Conservation (phyloP, 2,113 vertebrate species). For the Clarias batrachus region DNA sequence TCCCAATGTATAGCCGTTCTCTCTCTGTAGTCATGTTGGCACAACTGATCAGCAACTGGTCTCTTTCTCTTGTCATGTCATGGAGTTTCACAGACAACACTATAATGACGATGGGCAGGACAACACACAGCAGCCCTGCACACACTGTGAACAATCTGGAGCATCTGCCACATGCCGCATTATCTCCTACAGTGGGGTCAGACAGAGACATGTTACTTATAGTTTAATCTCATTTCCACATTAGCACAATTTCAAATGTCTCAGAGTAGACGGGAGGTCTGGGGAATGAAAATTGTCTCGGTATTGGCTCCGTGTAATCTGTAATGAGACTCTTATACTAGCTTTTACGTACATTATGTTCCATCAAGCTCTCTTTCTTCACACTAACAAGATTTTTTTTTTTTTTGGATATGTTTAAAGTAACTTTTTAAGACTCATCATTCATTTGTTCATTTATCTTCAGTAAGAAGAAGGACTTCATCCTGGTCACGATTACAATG, state of each 20-base stretch:
- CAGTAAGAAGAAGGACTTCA: too few relatives aligned
- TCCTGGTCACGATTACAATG: too few relatives aligned
- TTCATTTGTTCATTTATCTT: too few relatives aligned
- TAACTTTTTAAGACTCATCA: too few relatives aligned
- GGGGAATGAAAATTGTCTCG: neutral
- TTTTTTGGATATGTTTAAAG: neutral
- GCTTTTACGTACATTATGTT: neutral
- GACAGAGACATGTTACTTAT: neutral
- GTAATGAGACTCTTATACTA: neutral
- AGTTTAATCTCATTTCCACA: neutral
- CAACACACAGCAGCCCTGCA: neutral
- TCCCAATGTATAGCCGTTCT: neutral
- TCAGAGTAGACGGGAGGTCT: neutral
- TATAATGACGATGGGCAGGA: neutral
- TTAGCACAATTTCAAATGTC: neutral
- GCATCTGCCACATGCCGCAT: neutral
- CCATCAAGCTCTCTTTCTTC: neutral
- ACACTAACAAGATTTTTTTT: neutral
- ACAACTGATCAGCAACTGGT: conserved; percentile 1
- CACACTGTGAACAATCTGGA: neutral
- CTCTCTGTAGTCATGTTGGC: neutral
- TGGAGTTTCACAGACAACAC: neutral
- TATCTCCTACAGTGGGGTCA: neutral
- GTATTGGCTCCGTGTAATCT: neutral
- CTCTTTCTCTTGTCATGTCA: neutral